A percentile compares a stretch with the other conserved stretches of the same genome.
These are phyloP conservation scores for Coilia nasus DNA, from an alignment of 2,797 vertebrate genomes.

Conservation along the genomic window DNA sequence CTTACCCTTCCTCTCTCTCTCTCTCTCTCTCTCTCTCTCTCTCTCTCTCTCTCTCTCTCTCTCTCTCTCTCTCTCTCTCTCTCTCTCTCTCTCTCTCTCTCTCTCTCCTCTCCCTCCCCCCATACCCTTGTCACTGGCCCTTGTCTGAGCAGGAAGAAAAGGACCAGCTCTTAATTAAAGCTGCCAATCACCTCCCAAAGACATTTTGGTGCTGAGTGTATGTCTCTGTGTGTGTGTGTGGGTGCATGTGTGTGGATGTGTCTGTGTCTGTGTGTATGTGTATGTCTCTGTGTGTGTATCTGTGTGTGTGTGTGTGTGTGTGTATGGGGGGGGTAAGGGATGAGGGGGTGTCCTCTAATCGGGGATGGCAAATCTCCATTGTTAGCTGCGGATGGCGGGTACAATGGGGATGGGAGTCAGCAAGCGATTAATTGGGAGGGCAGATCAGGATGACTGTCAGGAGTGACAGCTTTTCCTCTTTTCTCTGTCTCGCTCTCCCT, in stretches of 20 bases:
- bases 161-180: conserved; percentile 65
- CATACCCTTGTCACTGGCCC: conserved; percentile 57
- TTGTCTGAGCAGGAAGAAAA: conserved; percentile 40
- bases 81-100: neutral
- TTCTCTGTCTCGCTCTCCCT: neutral
- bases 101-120: neutral
- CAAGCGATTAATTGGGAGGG: conserved; percentile 53
- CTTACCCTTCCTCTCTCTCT: neutral
- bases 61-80: neutral
- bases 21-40: neutral
- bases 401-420: conserved; percentile 48
- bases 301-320: conserved; percentile 32
- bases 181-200: conserved; percentile 61
- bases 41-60: neutral
- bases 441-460: conserved; percentile 61
- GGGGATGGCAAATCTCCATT: conserved; percentile 58
- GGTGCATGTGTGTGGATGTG: neutral
- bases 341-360: conserved; percentile 50
- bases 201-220: conserved; percentile 22
- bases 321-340: neutral
- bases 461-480: conserved; percentile 47
- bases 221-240: neutral
- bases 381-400: conserved; percentile 45
- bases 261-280: conserved; percentile 28
- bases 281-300: conserved; percentile 31